Evolutionary conservation across 64 coral and sea anemone genomes (phyloP).

Genomic region (Montipora sp.): DNA sequence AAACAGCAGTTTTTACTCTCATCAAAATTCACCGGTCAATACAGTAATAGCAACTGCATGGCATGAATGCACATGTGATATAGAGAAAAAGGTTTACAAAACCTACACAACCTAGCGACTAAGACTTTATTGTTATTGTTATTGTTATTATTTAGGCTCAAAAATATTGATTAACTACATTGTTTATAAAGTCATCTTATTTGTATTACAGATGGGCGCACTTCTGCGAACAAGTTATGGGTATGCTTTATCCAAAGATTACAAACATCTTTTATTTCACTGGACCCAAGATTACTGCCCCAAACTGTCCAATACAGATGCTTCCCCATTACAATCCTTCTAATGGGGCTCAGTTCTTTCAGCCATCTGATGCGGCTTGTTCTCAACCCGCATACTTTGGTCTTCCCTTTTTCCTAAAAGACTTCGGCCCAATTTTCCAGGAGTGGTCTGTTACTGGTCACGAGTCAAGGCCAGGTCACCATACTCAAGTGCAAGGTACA

Average conservation of each 20-base stretch:
- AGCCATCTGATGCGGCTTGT: conserved; percentile 31
- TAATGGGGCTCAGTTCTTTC: conserved; percentile 92
- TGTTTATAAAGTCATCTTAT: neutral
- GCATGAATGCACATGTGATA: too few relatives aligned
- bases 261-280: conserved; percentile 83
- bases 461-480: conserved; percentile 93
- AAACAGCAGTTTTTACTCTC: too few relatives aligned
- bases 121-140: too few relatives aligned
- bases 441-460: conserved; percentile 99
- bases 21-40: too few relatives aligned
- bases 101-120: too few relatives aligned
- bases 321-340: conserved; percentile 92
- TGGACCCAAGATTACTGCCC: conserved; percentile 80
- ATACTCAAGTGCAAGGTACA: conserved; percentile 94
- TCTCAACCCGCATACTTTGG: conserved; percentile 75
- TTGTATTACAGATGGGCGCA: conserved; percentile 62
- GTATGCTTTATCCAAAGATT: conserved; percentile 91
- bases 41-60: too few relatives aligned
- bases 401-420: conserved; percentile 93
- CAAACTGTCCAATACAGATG: conserved; percentile 98
- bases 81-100: too few relatives aligned
- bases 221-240: conserved; percentile 83
- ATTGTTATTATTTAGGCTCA: too few relatives aligned
- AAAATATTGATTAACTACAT: neutral
- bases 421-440: conserved; percentile 92